phyloP scores from a whole-genome alignment of 2,888 invertebrate species.

The Amblyjoppa proteus region DNA sequence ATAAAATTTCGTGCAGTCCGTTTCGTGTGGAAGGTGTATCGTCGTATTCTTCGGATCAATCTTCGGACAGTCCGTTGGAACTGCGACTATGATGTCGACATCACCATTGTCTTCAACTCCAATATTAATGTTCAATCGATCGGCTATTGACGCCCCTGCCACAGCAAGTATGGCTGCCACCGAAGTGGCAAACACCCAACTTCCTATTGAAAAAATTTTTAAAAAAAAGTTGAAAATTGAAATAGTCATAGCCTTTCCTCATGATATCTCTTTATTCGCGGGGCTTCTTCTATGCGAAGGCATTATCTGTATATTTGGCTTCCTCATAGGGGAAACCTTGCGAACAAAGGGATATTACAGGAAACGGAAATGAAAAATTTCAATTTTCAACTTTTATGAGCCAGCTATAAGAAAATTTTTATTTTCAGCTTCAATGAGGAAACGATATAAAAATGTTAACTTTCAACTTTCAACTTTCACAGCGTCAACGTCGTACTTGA shows the following conservation, averaged over 20 bases:
- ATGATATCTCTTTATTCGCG: background rate
- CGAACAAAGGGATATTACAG: too few species aligned
- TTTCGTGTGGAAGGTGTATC: slow-evolving; percentile 68
- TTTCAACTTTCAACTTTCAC: too few species aligned
- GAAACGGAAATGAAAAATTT: too few species aligned
- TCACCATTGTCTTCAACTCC: background rate
- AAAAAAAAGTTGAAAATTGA: slow-evolving; percentile 34
- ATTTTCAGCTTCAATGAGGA: too few species aligned
- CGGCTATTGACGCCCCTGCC: background rate
- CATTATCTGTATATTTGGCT: too few species aligned
- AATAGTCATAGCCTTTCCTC: background rate
- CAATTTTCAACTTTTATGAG: too few species aligned
- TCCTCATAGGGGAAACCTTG: too few species aligned
- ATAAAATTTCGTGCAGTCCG: slow-evolving; percentile 66
- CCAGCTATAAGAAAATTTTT: too few species aligned
- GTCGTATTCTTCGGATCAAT: slow-evolving; percentile 56
- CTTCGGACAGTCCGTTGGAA: slow-evolving; percentile 71
- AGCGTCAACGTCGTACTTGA: too few species aligned
- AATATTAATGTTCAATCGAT: slow-evolving; percentile 4
- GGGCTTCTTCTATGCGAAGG: too few species aligned
- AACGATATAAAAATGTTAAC: too few species aligned
- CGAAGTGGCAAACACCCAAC: slow-evolving; percentile 42
- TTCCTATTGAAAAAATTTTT: slow-evolving; percentile 36
- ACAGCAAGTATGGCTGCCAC: slow-evolving; percentile 37
- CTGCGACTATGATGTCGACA: background rate